phyloP scores from a whole-genome alignment of 2,113 vertebrate genomes.

The Sylvia atricapilla region DNA sequence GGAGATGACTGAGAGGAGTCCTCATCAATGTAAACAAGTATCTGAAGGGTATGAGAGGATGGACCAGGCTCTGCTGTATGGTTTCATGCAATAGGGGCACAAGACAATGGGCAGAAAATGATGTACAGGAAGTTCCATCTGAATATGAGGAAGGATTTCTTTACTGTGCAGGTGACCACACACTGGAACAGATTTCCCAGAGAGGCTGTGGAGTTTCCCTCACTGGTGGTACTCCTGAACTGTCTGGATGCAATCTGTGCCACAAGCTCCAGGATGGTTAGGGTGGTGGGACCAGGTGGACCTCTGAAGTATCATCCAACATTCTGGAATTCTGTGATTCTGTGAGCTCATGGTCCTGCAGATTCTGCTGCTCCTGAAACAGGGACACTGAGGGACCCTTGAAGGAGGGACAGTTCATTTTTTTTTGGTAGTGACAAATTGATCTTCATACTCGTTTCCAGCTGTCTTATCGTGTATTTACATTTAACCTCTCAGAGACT shows the following conservation, averaged over 20 bases:
- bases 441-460: background rate
- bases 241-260: background rate
- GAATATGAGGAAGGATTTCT: background rate
- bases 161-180: background rate
- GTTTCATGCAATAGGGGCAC: rapidly evolving
- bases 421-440: background rate
- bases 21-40: rapidly evolving
- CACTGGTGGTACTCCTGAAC: background rate
- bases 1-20: background rate
- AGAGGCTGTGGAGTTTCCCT: background rate
- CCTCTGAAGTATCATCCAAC: background rate
- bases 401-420: background rate
- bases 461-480: background rate
- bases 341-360: background rate
- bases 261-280: background rate
- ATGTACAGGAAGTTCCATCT: background rate
- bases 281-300: background rate
- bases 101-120: background rate
- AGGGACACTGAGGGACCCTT: background rate
- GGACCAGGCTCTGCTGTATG: rapidly evolving
- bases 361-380: background rate
- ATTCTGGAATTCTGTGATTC: background rate
- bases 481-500: background rate
- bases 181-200: background rate
- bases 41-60: no score